Base-by-base conservation (phyloP, 2,888 invertebrate species). In the Gastrophysa polygoni region DNA sequence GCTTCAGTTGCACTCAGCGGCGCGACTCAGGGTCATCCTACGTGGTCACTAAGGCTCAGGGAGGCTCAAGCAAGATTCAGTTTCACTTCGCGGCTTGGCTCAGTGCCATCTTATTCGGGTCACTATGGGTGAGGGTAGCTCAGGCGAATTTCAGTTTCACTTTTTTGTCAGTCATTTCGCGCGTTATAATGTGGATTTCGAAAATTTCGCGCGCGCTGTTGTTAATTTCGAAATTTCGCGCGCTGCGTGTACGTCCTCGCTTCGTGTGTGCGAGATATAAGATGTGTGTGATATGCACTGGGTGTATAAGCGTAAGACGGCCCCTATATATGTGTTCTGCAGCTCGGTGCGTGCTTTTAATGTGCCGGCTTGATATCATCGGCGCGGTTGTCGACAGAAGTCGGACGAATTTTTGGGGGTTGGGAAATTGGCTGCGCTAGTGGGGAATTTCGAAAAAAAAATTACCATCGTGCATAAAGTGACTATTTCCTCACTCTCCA, bases 281-380 rank as follows among this genome's bases (percentile, higher is more conserved):
- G 64, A 64, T 71, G 70, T 71, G 71, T 73, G 70, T 73, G 68
- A 66, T 66, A 68, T 63, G 75, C 75, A 76, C 76, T 76, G 75
- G 71, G 71, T 70, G 70, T 73, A 59, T 69, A 70, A 71, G 64
- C 68, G 67, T 70, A 72, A 72, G 72, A 73, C 70, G 72, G 71
- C 69, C 72, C 71, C 73, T 75, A 74, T 76, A 76, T 76, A 75
- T 75, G 74, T 73, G 71, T 68, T 64, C 71, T 70, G 69, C 69
- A 68, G 68, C 69, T 70, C 69, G 72, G 71, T 74, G 74, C 74
- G 74, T 75, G 73, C 68, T 71, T 72, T 72, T 71, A 61, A 57
- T 62, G 24, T 24, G 74, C 73, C 73, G 70, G 68, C 68, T 70
- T 68, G 71, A 72, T 71, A 67, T 24, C 4, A 7, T 24, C 24